These are phyloP conservation scores for Thumatha senex DNA, from an alignment of 2,888 invertebrate species.

Conservation along the genomic window DNA sequence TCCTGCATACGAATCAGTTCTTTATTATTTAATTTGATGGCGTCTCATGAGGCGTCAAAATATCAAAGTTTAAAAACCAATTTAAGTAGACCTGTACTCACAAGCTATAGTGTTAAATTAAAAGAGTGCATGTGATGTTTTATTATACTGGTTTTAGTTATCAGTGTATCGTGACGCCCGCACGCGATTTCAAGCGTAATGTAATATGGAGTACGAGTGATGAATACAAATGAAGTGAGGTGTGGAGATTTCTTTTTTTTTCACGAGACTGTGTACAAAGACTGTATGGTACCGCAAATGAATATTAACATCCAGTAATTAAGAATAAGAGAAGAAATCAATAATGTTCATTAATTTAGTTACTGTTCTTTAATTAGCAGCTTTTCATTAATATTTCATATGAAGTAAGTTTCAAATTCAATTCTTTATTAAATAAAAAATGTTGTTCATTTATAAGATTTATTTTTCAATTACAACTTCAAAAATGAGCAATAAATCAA, in stretches of 20 bases:
- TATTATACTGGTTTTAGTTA: slow-evolving; percentile 41
- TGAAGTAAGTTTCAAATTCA: too few species aligned
- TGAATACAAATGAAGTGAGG: slow-evolving; percentile 71
- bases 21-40: slow-evolving; percentile 74
- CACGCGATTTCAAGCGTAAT: slow-evolving; percentile 74
- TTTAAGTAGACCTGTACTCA: slow-evolving; percentile 26
- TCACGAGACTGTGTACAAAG: slow-evolving; percentile 40
- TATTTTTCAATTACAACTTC: too few species aligned
- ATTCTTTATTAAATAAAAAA: too few species aligned
- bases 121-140: slow-evolving; percentile 15
- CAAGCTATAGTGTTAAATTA: slow-evolving; percentile 12
- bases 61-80: slow-evolving; percentile 53
- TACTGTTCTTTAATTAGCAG: slow-evolving; percentile 12
- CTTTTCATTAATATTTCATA: background rate
- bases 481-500: background rate
- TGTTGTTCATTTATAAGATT: too few species aligned
- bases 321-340: slow-evolving; percentile 31
- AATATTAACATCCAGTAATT: slow-evolving; percentile 30
- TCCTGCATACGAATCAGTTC: slow-evolving; percentile 65
- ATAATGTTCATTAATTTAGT: slow-evolving; percentile 24
- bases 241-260: slow-evolving; percentile 64
- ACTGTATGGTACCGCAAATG: slow-evolving; percentile 37
- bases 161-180: slow-evolving; percentile 60
- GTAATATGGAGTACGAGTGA: slow-evolving; percentile 70
- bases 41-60: slow-evolving; percentile 70